These are phyloP conservation scores for Anolis carolinensis DNA, from an alignment of 2,113 vertebrate genomes.

Conservation along the genomic window DNA sequence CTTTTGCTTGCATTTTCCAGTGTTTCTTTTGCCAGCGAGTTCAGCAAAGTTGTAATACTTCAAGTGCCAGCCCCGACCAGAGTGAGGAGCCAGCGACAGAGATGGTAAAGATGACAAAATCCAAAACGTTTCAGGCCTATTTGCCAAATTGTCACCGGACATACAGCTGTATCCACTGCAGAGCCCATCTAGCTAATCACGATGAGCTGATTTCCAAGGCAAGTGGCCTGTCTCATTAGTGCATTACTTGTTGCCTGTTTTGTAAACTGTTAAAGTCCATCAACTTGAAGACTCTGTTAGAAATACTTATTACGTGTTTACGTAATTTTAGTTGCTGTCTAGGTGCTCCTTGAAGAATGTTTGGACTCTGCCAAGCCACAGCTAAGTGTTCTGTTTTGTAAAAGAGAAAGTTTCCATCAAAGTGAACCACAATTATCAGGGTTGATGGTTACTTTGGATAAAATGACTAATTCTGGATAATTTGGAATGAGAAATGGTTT, in stretches of 20 bases:
- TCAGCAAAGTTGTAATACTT: conserved; percentile 88
- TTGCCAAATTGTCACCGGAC: conserved; percentile 95
- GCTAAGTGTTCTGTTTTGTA: background rate
- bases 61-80: conserved; percentile 88
- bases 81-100: conserved; percentile 86
- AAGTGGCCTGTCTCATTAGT: conserved; percentile 62
- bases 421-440: background rate
- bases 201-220: conserved; percentile 96
- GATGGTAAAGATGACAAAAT: conserved; percentile 99
- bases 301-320: conserved; percentile 7
- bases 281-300: conserved; percentile 6
- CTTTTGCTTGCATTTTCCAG: conserved; percentile 94
- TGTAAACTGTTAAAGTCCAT: background rate
- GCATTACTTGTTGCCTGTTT: background rate
- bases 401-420: conserved; percentile 6
- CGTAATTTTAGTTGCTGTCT: conserved; percentile 12
- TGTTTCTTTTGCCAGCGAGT: conserved; percentile 95
- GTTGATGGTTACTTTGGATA: background rate
- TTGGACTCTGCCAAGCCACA: background rate
- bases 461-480: background rate
- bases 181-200: conserved; percentile 97
- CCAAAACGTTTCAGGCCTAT: conserved; percentile 98
- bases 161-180: conserved; percentile 99
- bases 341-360: background rate
- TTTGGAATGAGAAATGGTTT: background rate